phyloP scores from a whole-genome alignment of 2,888 invertebrate species.

The Macaria notata region DNA sequence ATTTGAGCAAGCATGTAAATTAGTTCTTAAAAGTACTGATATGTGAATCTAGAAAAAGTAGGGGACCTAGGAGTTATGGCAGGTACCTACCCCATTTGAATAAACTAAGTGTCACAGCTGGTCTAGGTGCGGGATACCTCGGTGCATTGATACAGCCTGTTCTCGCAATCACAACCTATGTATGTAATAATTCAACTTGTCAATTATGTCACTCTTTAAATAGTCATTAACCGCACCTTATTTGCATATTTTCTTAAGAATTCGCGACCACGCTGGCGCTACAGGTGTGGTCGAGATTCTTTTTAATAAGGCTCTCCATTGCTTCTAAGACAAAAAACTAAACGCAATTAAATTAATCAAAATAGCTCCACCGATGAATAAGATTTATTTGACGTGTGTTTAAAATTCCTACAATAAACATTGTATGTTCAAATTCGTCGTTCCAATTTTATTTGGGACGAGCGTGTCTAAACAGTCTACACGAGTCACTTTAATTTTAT shows the following conservation, averaged over 20 bases:
- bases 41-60: conserved; percentile 33
- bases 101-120: conserved; percentile 25
- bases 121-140: conserved; percentile 28
- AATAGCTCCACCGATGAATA: not conserved
- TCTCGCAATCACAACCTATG: conserved; percentile 30
- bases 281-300: conserved; percentile 18
- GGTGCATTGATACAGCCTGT: conserved; percentile 28
- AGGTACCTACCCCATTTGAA: conserved; percentile 31
- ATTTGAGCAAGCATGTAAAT: conserved; percentile 29
- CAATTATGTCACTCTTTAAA: conserved; percentile 33
- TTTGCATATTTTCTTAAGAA: conserved; percentile 21
- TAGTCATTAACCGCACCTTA: conserved; percentile 9
- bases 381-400: not conserved
- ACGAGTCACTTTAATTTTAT: conserved; percentile 15
- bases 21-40: conserved; percentile 33
- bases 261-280: conserved; percentile 5
- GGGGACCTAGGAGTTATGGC: conserved; percentile 30
- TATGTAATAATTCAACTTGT: conserved; percentile 34
- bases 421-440: conserved; percentile 10
- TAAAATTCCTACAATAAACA: not conserved
- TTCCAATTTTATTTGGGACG: conserved; percentile 20
- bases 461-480: conserved; percentile 20
- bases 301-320: conserved; percentile 4
- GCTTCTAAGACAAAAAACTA: not conserved
- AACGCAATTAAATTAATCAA: conserved; percentile 9